Base-by-base conservation (phyloP, 1,140 invertebrate species). In the Copidosoma floridanum region DNA sequence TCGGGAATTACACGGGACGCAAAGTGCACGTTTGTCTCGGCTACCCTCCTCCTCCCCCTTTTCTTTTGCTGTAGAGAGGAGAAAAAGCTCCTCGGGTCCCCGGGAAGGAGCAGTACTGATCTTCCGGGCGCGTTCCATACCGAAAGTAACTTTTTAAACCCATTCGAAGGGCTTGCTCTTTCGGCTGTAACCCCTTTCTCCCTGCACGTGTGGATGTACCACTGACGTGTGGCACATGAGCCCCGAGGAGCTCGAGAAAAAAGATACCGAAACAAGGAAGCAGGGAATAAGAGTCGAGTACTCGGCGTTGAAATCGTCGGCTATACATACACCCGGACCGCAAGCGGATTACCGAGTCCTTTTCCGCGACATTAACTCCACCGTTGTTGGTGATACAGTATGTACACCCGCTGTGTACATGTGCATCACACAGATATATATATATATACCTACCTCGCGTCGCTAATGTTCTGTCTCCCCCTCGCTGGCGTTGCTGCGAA, bases 21-120 rank as follows among this genome's bases (percentile, higher is more conserved):
- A 43, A 47, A 54, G n/a, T 27, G 37, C 50, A 27, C 57, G 6
- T 41, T 46, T 48, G 24, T 44, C 26, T 57, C 51, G 29, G 18
- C 51, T 59, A 38, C 38, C 51, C 52, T 52, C 58, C 41, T 65
- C 61, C 55, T 61, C 57, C 59, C 55, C n/a, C n/a, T n/a, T n/a
- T n/a, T n/a, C n/a, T n/a, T n/a, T n/a, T n/a, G n/a, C n/a, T n/a
- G n/a, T n/a, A n/a, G n/a, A n/a, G n/a, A n/a, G n/a, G n/a, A n/a
- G n/a, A n/a, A n/a, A n/a, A n/a, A n/a, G n/a, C n/a, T n/a, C n/a
- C n/a, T n/a, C n/a, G n/a, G n/a, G n/a, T n/a, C 40, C 26, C 52
- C 29, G 5, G 4, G 23, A 40, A 44, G 46, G 47, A 43, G 51
- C 37, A 51, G n/a, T 29, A 58, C 56, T 58, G 51, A 58, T 58